Evolutionary conservation across 2,113 vertebrate species (phyloP).

Genomic region (Pao palembangensis): DNA sequence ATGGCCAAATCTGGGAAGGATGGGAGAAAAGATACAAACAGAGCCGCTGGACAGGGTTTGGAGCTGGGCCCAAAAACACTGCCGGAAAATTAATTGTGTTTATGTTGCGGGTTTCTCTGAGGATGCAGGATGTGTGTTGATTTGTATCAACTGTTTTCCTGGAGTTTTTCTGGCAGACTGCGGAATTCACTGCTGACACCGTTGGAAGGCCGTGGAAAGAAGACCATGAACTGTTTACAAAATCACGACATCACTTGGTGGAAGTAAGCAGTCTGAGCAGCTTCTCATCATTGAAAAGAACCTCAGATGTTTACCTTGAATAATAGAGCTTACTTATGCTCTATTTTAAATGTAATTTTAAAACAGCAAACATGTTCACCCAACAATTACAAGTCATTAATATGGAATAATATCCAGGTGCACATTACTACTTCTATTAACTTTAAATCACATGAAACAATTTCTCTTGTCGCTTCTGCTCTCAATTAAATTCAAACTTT

Average conservation of each 20-base stretch:
- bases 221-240: background rate
- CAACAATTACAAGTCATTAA: background rate
- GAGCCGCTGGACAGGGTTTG: slow-evolving; percentile 40
- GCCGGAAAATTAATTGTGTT: slow-evolving; percentile 69
- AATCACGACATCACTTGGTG: background rate
- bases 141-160: slow-evolving; percentile 47
- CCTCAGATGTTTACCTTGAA: background rate
- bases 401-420: too few species aligned
- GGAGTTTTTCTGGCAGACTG: slow-evolving; percentile 20
- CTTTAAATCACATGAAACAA: too few species aligned
- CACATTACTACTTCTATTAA: too few species aligned
- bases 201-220: slow-evolving; percentile 19
- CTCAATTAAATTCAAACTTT: too few species aligned
- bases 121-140: slow-evolving; percentile 59
- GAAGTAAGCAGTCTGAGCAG: too few species aligned
- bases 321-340: background rate
- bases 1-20: slow-evolving; percentile 72
- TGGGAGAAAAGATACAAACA: slow-evolving; percentile 55
- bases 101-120: slow-evolving; percentile 57
- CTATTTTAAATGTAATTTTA: too few species aligned
- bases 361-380: background rate
- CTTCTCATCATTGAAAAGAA: too few species aligned
- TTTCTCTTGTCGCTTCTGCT: too few species aligned
- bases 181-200: slow-evolving; percentile 22
- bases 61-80: slow-evolving; percentile 37